These are phyloP conservation scores for Hermaeophaga mercurialis DNA, from an alignment of 2,888 invertebrate species.

Conservation along the genomic window DNA sequence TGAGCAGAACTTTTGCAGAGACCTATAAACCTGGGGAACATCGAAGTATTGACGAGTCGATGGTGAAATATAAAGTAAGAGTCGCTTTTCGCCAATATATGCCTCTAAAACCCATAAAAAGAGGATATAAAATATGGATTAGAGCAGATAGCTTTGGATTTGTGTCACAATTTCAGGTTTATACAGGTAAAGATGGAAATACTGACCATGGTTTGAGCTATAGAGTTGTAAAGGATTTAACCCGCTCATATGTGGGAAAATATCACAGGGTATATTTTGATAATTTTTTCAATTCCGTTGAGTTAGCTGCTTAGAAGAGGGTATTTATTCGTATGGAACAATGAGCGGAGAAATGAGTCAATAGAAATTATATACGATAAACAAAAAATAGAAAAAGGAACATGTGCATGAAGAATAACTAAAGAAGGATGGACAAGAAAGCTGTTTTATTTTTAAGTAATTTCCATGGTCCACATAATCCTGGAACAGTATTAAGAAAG, in stretches of 20 bases:
- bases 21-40: neutral
- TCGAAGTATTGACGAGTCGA: conserved; percentile 35
- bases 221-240: no score
- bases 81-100: conserved; percentile 5
- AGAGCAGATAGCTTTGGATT: no score
- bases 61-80: conserved; percentile 39
- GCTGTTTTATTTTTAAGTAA: neutral
- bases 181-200: no score
- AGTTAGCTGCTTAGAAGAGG: no score
- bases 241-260: no score
- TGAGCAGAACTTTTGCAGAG: neutral
- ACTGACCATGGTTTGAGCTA: no score
- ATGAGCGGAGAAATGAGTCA: neutral
- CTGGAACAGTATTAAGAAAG: neutral
- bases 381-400: no score
- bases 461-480: neutral
- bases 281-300: no score
- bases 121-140: conserved; percentile 20
- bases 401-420: neutral
- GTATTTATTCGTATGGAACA: neutral
- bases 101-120: conserved; percentile 14
- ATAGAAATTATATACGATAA: no score
- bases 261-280: no score
- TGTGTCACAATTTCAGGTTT: no score
- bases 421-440: neutral